A percentile compares a stretch with the other conserved stretches of the same genome.
These are phyloP conservation scores for Psittacula derbiana DNA, from an alignment of 2,797 vertebrate species.

Conservation along the genomic window DNA sequence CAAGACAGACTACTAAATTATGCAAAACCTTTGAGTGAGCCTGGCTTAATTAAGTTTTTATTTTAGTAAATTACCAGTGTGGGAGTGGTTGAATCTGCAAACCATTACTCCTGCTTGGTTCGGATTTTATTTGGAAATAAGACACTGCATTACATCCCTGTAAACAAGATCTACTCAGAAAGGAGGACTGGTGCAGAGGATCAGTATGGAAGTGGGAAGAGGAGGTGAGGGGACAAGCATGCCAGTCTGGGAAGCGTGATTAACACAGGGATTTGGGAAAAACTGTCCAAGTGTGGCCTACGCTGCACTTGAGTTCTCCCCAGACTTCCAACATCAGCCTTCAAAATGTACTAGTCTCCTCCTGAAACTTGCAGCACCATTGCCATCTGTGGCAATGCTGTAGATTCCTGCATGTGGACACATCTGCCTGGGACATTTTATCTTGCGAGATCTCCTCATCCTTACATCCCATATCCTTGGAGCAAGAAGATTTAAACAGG, in stretches of 20 bases:
- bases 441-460: neutral
- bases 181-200: conserved; percentile 52
- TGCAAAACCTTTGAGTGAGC: conserved; percentile 83
- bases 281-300: neutral
- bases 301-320: neutral
- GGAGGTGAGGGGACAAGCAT: neutral
- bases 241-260: neutral
- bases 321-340: neutral
- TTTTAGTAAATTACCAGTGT: conserved; percentile 88
- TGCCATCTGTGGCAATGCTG: neutral
- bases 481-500: neutral
- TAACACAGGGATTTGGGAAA: neutral
- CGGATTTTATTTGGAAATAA: conserved; percentile 83
- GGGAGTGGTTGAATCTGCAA: conserved; percentile 76
- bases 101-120: conserved; percentile 79
- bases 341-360: neutral
- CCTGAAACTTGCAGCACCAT: neutral
- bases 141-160: conserved; percentile 61
- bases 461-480: neutral
- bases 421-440: neutral
- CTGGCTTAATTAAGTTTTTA: conserved; percentile 92
- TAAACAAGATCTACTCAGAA: conserved; percentile 80
- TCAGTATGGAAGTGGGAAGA: conserved; percentile 28
- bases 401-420: neutral
- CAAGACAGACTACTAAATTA: conserved; percentile 81